Percentiles rank a stretch among this genome's conserved stretches.
Conservation (phyloP, 2,797 vertebrate species). For the Alca torda region DNA sequence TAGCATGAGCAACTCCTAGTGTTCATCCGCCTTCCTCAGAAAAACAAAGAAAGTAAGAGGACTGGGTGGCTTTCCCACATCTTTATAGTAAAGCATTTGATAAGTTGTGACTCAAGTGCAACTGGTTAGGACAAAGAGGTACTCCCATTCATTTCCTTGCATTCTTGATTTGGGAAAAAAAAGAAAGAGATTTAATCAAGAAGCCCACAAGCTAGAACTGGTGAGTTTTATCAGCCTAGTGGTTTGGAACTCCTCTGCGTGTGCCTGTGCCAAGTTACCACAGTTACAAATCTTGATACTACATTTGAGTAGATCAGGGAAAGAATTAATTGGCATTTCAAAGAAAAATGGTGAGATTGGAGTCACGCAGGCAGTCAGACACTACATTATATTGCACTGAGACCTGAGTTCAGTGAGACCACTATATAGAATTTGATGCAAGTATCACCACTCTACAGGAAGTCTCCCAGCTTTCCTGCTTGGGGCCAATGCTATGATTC, state of each 20-base stretch:
- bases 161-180: not conserved
- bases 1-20: not conserved
- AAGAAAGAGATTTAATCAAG: not conserved
- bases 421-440: not conserved
- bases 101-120: not conserved
- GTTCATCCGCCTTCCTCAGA: not conserved
- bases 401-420: not conserved
- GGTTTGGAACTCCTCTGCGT: not conserved
- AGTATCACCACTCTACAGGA: not conserved
- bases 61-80: not conserved
- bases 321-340: not conserved
- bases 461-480: not conserved
- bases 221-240: not conserved
- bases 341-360: not conserved
- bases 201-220: not conserved
- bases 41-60: not conserved
- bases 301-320: not conserved
- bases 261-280: not conserved
- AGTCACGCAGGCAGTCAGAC: not conserved
- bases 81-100: not conserved
- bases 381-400: not conserved
- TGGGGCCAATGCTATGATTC: not conserved
- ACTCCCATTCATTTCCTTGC: not conserved
- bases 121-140: not conserved
- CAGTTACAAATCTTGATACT: not conserved